These are phyloP conservation scores for Forbesichthys papilliferus DNA, from an alignment of 2,113 vertebrate genomes.

Conservation along the genomic window DNA sequence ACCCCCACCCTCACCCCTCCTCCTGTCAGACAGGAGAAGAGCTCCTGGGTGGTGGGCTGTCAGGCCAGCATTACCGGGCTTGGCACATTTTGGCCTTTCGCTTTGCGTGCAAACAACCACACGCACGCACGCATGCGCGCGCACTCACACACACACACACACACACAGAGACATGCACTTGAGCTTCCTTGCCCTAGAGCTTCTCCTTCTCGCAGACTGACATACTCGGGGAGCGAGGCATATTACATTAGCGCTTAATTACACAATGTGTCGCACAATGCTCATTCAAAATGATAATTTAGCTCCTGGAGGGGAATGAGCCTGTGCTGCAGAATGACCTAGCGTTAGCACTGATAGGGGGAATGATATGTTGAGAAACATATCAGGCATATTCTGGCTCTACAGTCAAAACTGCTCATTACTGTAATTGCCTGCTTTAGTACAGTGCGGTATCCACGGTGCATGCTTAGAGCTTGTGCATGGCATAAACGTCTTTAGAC, in stretches of 20 bases:
- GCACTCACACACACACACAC: conserved; percentile 31
- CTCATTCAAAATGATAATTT: conserved; percentile 76
- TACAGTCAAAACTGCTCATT: conserved; percentile 66
- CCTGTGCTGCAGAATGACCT: conserved; percentile 70
- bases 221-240: conserved; percentile 73
- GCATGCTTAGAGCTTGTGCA: conserved; percentile 50
- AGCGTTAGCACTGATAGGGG: conserved; percentile 56
- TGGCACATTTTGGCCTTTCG: conserved; percentile 56
- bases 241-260: conserved; percentile 78
- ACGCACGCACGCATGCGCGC: background rate
- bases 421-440: conserved; percentile 67
- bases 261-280: conserved; percentile 73
- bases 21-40: conserved; percentile 66
- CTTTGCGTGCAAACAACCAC: conserved; percentile 16
- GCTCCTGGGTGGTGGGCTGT: conserved; percentile 61
- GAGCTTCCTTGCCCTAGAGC: conserved; percentile 22
- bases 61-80: conserved; percentile 60
- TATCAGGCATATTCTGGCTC: conserved; percentile 45
- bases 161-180: background rate
- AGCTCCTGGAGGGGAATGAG: conserved; percentile 73
- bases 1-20: conserved; percentile 2
- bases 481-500: conserved; percentile 64
- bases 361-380: conserved; percentile 54
- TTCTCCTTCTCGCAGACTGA: conserved; percentile 59
- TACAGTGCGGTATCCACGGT: conserved; percentile 38